Conservation (phyloP, 30 jellyfish, hydroid and myxozoan genomes). For the Hydractinia symbiolongicarpus region DNA sequence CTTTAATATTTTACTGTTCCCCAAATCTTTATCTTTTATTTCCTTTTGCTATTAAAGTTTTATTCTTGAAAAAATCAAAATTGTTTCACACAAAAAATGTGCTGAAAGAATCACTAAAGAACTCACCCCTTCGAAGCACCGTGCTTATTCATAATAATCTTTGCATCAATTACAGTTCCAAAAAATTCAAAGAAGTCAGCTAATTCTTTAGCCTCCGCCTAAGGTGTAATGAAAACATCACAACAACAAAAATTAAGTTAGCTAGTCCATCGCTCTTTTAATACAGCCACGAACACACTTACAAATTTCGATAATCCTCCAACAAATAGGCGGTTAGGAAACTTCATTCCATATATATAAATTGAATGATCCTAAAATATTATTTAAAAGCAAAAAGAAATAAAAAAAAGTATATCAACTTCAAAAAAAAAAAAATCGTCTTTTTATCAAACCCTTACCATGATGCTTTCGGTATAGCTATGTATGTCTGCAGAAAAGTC, state of each 20-base stretch:
- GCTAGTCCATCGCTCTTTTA: background rate
- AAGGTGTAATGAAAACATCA: background rate
- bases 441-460: too few relatives aligned
- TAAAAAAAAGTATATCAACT: too few relatives aligned
- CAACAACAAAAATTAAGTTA: background rate
- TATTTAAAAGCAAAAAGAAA: background rate
- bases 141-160: background rate
- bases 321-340: constrained; percentile 3
- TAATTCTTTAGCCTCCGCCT: background rate
- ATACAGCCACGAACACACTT: background rate
- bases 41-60: too few relatives aligned
- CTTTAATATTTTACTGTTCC: too few relatives aligned
- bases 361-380: background rate
- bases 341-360: background rate
- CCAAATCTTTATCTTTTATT: too few relatives aligned
- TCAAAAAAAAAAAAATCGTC: too few relatives aligned
- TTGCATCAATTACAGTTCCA: constrained; percentile 7
- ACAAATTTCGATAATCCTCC: constrained; percentile 1
- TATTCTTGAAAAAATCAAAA: too few relatives aligned
- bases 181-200: constrained; percentile 1
- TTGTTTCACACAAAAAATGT: background rate
- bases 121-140: constrained; percentile 12
- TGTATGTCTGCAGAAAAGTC: too few relatives aligned
- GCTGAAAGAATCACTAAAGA: background rate
- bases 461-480: too few relatives aligned